Evolutionary conservation across 2,888 invertebrate species (phyloP).

Genomic region (Graphium colonna): DNA sequence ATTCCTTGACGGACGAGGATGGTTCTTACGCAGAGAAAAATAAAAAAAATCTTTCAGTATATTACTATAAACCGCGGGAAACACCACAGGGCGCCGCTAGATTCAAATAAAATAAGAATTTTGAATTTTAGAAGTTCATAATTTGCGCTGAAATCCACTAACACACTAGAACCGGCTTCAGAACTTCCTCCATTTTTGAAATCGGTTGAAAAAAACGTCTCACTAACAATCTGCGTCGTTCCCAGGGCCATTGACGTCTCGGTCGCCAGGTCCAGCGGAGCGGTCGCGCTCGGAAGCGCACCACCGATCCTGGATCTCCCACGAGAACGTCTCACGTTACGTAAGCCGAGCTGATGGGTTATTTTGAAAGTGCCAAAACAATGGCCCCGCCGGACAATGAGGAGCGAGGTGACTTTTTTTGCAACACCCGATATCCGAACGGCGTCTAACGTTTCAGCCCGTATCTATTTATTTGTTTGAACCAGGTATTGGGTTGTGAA

Average conservation of each 20-base stretch:
- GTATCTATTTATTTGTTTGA: neutral
- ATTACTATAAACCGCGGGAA: no score
- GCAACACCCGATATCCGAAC: slow-evolving; percentile 22
- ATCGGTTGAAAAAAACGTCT: no score
- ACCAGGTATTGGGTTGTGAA: neutral
- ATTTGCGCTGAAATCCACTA: neutral
- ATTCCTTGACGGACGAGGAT: no score
- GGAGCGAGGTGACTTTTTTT: slow-evolving; percentile 22
- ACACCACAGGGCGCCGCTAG: no score
- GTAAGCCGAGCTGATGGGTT: slow-evolving; percentile 13
- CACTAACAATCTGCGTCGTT: neutral
- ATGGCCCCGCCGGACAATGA: slow-evolving; percentile 13
- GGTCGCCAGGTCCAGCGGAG: slow-evolving; percentile 17
- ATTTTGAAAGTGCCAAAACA: slow-evolving; percentile 22
- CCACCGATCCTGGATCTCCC: slow-evolving; percentile 26
- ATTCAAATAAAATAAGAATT: no score
- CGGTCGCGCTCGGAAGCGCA: slow-evolving; percentile 23
- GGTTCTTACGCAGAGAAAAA: no score
- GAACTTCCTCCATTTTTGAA: no score
- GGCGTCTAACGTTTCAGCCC: slow-evolving; percentile 19
- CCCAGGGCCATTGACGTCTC: slow-evolving; percentile 15
- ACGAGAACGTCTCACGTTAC: slow-evolving; percentile 21
- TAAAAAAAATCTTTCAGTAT: no score
- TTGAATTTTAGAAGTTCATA: no score
- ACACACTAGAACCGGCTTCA: neutral